Evolutionary conservation across 2,797 vertebrate species (phyloP).

Genomic region (Pseudochirops cupreus): DNA sequence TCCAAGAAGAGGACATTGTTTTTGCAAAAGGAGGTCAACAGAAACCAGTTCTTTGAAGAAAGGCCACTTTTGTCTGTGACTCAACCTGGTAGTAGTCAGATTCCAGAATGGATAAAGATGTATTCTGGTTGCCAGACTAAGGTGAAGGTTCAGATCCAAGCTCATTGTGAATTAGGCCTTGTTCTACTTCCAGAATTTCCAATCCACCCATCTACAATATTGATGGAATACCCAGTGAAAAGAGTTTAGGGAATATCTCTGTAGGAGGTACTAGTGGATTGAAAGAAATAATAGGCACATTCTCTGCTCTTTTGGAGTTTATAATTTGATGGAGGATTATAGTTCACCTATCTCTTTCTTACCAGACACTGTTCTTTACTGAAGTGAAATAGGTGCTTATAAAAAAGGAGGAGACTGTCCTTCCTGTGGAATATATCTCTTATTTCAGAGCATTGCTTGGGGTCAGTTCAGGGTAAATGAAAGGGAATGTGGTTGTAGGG

Average conservation of each 20-base stretch:
- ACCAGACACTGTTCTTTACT: constrained; percentile 39
- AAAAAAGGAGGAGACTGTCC: constrained; percentile 25
- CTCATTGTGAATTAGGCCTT: constrained; percentile 7
- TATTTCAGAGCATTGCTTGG: constrained; percentile 33
- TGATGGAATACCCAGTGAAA: background rate
- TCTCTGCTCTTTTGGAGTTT: constrained; percentile 3
- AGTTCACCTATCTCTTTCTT: constrained; percentile 41
- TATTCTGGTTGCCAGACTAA: constrained; percentile 7
- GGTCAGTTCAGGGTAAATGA: constrained; percentile 13
- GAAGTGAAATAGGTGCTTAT: constrained; percentile 34
- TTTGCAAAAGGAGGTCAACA: background rate
- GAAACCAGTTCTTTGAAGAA: constrained; percentile 8
- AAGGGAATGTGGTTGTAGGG: constrained; percentile 18
- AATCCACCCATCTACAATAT: background rate
- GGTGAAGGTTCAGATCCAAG: constrained; percentile 40
- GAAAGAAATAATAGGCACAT: background rate
- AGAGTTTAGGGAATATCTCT: background rate
- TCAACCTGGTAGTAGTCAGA: background rate
- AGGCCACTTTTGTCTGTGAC: background rate
- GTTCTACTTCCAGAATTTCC: background rate
- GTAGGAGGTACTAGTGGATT: background rate
- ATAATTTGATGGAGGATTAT: constrained; percentile 23
- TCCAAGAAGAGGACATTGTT: background rate
- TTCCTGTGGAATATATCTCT: constrained; percentile 34
- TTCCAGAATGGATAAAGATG: constrained; percentile 20